Evolutionary conservation across 2,113 vertebrate genomes (phyloP), one percentile per base, ranked within the genome.

Genomic region (Callorhinus ursinus): DNA sequence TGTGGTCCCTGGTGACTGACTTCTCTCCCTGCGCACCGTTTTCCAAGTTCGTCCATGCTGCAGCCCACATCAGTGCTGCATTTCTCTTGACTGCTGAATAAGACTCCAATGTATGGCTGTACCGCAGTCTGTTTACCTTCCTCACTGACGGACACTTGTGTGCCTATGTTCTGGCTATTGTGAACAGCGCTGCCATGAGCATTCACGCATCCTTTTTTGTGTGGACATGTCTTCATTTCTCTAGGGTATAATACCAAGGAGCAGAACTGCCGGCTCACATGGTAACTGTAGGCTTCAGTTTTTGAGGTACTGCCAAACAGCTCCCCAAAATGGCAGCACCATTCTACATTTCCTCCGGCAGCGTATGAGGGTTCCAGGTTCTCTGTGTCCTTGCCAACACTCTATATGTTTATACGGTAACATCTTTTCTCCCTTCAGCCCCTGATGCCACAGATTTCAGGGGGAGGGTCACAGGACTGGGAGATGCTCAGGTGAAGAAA

Each of bases 281-380:
- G 91, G 42, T 49, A 77, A 76, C 33, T 15, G 42, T 59, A 51
- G 46, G 59, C 76, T 91, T 76, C 16, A 39, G 28, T 36, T 76
- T 95, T 55, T 85, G 69, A 90, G 49, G 57, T 81, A 88, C 9
- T n/a, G 31, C 22, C 67, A 55, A 80, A 69, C n/a, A 74, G 33
- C 67, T 86, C 85, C 81, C 90, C 69, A 63, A 51, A 85, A 42
- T 72, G 53, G 84, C n/a, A 2, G 6, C 15, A 11, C 53, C 84
- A 55, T 67, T 57, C 71, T 49, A 89, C 21, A 49, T 28, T 69
- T 49, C 67, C 36, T 39, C 2, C 26, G 39, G 86, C 12, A 9
- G n/a, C 4, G 26, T 39, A 12, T 5, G 4, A 92, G 36, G 6
- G 33, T 51, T 90, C 42, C 33, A 53, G 18, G 36, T 61, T 39